Conservation (phyloP, 2,113 vertebrate species). For the Crotalus tigris region DNA sequence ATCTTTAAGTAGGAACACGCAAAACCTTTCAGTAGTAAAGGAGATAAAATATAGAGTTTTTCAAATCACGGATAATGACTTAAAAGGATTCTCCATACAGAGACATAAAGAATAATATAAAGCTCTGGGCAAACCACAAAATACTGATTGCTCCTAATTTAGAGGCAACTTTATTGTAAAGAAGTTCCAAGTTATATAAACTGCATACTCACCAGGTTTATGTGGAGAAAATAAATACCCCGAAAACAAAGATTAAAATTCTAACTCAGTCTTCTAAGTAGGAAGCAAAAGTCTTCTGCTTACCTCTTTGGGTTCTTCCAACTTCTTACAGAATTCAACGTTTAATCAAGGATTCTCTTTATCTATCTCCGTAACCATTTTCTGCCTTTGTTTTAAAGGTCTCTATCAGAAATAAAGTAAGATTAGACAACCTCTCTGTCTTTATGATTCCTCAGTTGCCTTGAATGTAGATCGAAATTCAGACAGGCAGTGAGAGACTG, state of each 20-base stretch:
- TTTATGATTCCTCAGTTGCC: background rate
- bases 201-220: background rate
- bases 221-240: background rate
- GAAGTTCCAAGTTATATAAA: background rate
- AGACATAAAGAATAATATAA: background rate
- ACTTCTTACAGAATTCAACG: background rate
- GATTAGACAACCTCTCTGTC: background rate
- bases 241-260: background rate
- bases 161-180: background rate
- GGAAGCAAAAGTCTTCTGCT: background rate
- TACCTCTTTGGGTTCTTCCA: background rate
- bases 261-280: background rate
- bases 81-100: background rate
- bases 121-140: background rate
- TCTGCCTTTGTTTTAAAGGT: background rate
- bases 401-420: background rate
- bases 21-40: background rate
- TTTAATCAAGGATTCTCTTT: background rate
- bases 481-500: background rate
- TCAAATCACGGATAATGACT: background rate
- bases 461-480: background rate
- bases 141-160: background rate
- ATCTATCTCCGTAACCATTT: background rate
- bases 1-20: background rate
- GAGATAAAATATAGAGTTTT: background rate